phyloP scores from a whole-genome alignment of 2,888 invertebrate species.

The Eilema depressum region DNA sequence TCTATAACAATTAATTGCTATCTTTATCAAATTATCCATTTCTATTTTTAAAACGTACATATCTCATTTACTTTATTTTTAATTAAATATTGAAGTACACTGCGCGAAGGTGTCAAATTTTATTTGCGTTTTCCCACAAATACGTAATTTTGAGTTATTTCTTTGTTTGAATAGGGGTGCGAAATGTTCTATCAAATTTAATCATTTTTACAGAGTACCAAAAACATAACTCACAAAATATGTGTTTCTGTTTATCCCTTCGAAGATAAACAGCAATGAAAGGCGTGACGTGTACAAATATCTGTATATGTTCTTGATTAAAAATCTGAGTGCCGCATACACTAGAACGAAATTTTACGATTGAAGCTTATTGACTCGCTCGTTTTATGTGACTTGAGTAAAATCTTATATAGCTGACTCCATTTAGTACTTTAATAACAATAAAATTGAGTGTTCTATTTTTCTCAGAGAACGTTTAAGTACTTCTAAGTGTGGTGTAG shows the following conservation, averaged over 20 bases:
- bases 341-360: constrained; percentile 7
- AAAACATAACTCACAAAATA: too few relatives aligned
- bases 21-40: too few relatives aligned
- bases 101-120: too few relatives aligned
- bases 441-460: constrained; percentile 17
- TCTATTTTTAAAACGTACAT: too few relatives aligned
- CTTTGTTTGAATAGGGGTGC: too few relatives aligned
- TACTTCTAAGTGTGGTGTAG: neutral
- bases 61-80: too few relatives aligned
- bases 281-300: neutral
- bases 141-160: too few relatives aligned
- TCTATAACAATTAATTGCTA: too few relatives aligned
- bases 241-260: neutral
- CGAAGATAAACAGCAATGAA: neutral
- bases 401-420: constrained; percentile 13
- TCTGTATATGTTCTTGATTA: constrained; percentile 1
- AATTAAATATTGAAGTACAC: too few relatives aligned
- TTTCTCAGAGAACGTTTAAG: constrained; percentile 14
- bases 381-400: constrained; percentile 13
- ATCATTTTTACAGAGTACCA: too few relatives aligned
- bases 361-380: constrained; percentile 6
- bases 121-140: too few relatives aligned
- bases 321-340: neutral
- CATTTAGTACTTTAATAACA: constrained; percentile 11
- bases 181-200: too few relatives aligned